Conservation (phyloP, 1,140 invertebrate species). For the Sarcophaga peregrina region DNA sequence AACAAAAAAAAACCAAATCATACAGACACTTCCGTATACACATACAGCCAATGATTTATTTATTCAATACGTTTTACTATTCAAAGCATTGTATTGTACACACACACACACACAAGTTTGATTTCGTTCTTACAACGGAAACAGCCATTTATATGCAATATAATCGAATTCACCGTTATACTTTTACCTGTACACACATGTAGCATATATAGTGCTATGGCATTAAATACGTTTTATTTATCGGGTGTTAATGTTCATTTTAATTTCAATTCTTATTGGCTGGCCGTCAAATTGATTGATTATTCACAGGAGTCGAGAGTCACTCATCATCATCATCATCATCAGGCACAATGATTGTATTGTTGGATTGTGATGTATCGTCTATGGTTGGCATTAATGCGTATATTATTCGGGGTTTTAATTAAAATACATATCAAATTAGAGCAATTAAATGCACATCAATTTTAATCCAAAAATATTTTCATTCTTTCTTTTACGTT, state of each 20-base stretch:
- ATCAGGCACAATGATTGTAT: background rate
- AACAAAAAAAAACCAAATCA: background rate
- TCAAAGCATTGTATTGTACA: background rate
- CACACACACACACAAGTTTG: background rate
- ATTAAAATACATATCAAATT: slow-evolving; percentile 9
- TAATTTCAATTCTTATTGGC: slow-evolving; percentile 15
- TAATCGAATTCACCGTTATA: too few relatives aligned
- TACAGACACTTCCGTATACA: background rate
- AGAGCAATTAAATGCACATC: background rate
- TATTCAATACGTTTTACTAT: background rate
- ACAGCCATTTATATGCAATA: background rate
- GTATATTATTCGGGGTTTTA: background rate
- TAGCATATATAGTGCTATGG: background rate
- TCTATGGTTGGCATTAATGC: background rate
- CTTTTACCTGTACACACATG: background rate
- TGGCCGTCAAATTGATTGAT: slow-evolving; percentile 14
- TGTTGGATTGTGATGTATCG: background rate
- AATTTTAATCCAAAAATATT: background rate
- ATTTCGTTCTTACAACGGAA: background rate
- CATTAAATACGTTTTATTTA: slow-evolving; percentile 1
- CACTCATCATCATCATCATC: background rate
- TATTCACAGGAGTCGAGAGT: background rate
- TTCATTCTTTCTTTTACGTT: background rate
- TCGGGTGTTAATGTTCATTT: background rate
- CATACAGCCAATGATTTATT: background rate